These are phyloP conservation scores for Forbesichthys agassizii DNA, from an alignment of 2,113 vertebrate species.

Conservation along the genomic window DNA sequence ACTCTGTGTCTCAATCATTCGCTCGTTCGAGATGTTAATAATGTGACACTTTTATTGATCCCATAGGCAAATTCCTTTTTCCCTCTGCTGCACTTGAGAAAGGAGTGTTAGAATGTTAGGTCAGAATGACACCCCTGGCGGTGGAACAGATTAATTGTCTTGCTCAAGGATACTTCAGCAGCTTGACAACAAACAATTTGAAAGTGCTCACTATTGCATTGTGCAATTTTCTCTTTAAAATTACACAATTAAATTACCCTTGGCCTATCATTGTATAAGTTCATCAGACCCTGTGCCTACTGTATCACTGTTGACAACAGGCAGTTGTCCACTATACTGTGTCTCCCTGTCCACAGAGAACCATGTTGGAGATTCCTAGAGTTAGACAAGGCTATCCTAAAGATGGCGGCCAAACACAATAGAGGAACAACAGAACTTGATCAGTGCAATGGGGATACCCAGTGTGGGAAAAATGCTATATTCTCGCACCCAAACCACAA, in stretches of 20 bases:
- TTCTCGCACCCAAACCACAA: slow-evolving; percentile 59
- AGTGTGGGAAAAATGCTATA: slow-evolving; percentile 58
- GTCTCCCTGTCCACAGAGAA: slow-evolving; percentile 33
- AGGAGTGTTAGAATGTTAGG: slow-evolving; percentile 30
- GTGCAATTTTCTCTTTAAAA: neutral
- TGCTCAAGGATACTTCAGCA: slow-evolving; percentile 1
- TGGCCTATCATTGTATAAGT: neutral
- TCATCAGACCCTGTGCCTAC: neutral
- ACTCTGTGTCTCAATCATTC: slow-evolving; percentile 4
- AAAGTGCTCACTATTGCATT: neutral
- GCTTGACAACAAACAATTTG: neutral
- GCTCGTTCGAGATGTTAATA: slow-evolving; percentile 9
- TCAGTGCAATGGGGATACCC: slow-evolving; percentile 35
- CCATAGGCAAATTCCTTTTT: slow-evolving; percentile 21
- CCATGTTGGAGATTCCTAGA: slow-evolving; percentile 1
- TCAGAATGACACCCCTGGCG: slow-evolving; percentile 26
- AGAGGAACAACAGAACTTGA: slow-evolving; percentile 30
- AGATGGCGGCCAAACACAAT: slow-evolving; percentile 25
- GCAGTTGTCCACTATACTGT: slow-evolving; percentile 9
- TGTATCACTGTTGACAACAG: slow-evolving; percentile 10
- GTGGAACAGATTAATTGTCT: slow-evolving; percentile 20
- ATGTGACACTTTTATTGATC: slow-evolving; percentile 26
- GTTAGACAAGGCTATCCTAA: neutral
- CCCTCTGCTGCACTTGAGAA: slow-evolving; percentile 14
- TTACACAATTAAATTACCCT: slow-evolving; percentile 7